Evolutionary conservation across 2,888 invertebrate species (phyloP).

Genomic region (Prosapia bicincta): DNA sequence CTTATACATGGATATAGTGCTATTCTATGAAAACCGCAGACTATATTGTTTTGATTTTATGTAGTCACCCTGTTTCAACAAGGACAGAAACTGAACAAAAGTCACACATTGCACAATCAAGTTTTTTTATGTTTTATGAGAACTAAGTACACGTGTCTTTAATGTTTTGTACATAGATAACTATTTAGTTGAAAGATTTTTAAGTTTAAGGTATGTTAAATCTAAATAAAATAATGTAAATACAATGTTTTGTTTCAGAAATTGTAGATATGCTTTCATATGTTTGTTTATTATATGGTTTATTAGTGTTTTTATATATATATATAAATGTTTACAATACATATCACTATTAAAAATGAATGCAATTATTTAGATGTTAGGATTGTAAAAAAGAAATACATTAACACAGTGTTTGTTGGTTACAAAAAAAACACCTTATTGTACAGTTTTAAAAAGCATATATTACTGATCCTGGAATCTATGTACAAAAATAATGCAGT

Average conservation of each 20-base stretch:
- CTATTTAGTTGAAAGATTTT: neutral
- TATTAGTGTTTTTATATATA: constrained; percentile 2
- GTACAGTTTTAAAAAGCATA: neutral
- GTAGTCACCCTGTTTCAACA: neutral
- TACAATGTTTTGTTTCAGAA: neutral
- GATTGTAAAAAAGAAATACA: neutral
- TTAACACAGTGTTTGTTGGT: neutral
- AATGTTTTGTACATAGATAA: neutral
- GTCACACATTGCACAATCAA: neutral
- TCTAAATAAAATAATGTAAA: neutral
- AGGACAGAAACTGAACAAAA: neutral
- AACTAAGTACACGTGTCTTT: neutral
- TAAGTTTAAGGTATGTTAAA: neutral
- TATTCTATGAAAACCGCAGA: too few species aligned
- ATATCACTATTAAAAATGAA: neutral
- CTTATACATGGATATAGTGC: too few species aligned
- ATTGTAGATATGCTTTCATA: neutral
- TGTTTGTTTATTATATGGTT: neutral
- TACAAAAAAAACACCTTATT: neutral
- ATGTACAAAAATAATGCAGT: neutral
- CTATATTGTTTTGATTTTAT: too few species aligned
- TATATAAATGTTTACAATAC: neutral
- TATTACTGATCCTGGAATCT: neutral
- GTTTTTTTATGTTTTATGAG: too few species aligned
- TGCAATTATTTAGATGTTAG: neutral